These are phyloP conservation scores for Lasioglossum morio DNA, from an alignment of 2,888 invertebrate species.

Conservation along the genomic window DNA sequence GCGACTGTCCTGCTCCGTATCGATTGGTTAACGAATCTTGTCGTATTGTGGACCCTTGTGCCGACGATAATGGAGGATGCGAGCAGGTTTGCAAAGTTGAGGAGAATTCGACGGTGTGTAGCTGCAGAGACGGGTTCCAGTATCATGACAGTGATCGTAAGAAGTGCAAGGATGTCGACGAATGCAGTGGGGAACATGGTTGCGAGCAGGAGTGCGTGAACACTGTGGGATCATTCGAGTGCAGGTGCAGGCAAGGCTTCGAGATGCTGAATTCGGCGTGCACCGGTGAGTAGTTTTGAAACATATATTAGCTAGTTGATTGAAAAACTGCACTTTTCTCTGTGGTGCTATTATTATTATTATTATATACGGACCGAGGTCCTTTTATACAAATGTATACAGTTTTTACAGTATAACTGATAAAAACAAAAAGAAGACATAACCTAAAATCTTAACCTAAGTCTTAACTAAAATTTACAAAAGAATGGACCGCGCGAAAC, in stretches of 20 bases:
- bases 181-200: conserved; percentile 81
- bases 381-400: too few species aligned
- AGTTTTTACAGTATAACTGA: too few species aligned
- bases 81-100: conserved; percentile 80
- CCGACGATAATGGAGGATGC: conserved; percentile 83
- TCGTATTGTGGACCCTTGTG: conserved; percentile 69
- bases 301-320: background rate
- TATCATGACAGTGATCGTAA: conserved; percentile 69
- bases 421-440: too few species aligned
- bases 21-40: conserved; percentile 71
- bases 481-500: too few species aligned
- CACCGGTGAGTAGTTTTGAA: conserved; percentile 69
- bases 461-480: too few species aligned
- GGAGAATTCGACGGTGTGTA: conserved; percentile 72
- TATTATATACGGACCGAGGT: too few species aligned
- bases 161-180: conserved; percentile 84
- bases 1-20: conserved; percentile 84
- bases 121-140: conserved; percentile 83
- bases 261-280: conserved; percentile 72
- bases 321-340: background rate
- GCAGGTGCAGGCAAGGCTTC: conserved; percentile 78
- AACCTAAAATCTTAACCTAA: too few species aligned
- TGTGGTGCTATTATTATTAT: background rate
- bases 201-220: conserved; percentile 85
- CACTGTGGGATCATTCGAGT: conserved; percentile 84